Evolutionary conservation across 2,797 vertebrate genomes (phyloP).

Genomic region (Melanotaenia boesemani): DNA sequence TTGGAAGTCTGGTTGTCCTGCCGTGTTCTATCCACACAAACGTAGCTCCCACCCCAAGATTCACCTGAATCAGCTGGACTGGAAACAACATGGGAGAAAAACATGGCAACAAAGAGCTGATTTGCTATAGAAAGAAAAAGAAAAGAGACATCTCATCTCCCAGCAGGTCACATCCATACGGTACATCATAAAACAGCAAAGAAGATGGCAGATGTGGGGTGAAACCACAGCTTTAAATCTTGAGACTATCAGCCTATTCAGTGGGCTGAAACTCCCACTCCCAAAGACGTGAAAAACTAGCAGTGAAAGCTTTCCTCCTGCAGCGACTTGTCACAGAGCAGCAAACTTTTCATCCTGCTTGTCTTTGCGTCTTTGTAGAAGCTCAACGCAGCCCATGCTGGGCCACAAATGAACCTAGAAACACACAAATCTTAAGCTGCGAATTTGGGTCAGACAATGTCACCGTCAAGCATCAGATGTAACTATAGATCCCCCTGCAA

Average conservation of each 20-base stretch:
- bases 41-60: too few relatives aligned
- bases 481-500: neutral
- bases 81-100: too few relatives aligned
- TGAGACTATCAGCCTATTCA: neutral
- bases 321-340: slow-evolving; percentile 10
- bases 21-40: too few relatives aligned
- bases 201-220: neutral
- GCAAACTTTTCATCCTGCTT: slow-evolving; percentile 23
- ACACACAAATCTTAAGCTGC: neutral
- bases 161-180: neutral
- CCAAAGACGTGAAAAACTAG: neutral
- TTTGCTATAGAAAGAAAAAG: too few relatives aligned
- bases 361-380: slow-evolving; percentile 12
- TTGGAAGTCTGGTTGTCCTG: too few relatives aligned
- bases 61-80: too few relatives aligned
- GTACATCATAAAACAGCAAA: neutral
- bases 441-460: neutral
- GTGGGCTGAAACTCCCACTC: slow-evolving; percentile 15
- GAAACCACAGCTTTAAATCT: slow-evolving; percentile 7
- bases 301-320: slow-evolving; percentile 10
- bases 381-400: slow-evolving; percentile 8
- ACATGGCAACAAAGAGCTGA: too few relatives aligned
- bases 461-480: neutral
- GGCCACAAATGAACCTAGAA: neutral
- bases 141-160: slow-evolving; percentile 4